These are phyloP conservation scores for Candoia aspera DNA, from an alignment of 2,113 vertebrate species.

Conservation along the genomic window DNA sequence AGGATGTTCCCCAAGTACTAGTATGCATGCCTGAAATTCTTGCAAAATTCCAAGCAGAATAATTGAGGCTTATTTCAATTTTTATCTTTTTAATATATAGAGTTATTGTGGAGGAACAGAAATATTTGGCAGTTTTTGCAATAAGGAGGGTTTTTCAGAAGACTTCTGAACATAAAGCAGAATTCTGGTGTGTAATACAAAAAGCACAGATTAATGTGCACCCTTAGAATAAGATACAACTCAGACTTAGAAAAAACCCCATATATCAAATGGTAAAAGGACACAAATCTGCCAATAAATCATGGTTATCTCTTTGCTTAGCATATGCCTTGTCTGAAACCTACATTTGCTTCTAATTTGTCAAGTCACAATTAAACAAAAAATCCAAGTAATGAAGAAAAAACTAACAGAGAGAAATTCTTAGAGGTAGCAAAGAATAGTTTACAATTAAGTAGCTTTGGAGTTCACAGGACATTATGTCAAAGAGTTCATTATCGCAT, in stretches of 20 bases:
- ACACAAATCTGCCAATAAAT: not conserved
- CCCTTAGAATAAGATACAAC: not conserved
- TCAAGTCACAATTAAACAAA: not conserved
- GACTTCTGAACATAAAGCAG: not conserved
- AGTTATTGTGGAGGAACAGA: not conserved
- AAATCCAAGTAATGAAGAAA: not conserved
- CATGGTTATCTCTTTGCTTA: not conserved
- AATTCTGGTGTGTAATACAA: not conserved
- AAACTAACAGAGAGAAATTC: not conserved
- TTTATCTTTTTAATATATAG: not conserved
- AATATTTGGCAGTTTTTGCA: not conserved
- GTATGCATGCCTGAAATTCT: not conserved
- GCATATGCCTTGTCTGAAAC: not conserved
- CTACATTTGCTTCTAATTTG: not conserved
- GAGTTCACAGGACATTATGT: not conserved
- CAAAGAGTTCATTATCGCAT: not conserved
- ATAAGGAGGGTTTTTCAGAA: not conserved
- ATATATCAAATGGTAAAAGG: not conserved
- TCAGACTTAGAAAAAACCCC: fast-evolving
- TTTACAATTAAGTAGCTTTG: not conserved
- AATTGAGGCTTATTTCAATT: not conserved
- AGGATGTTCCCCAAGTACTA: slow-evolving; percentile 25
- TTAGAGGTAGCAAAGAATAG: not conserved
- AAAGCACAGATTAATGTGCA: not conserved
- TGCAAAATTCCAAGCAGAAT: not conserved